Conservation (phyloP, 1,140 invertebrate species). For the Atta texana region DNA sequence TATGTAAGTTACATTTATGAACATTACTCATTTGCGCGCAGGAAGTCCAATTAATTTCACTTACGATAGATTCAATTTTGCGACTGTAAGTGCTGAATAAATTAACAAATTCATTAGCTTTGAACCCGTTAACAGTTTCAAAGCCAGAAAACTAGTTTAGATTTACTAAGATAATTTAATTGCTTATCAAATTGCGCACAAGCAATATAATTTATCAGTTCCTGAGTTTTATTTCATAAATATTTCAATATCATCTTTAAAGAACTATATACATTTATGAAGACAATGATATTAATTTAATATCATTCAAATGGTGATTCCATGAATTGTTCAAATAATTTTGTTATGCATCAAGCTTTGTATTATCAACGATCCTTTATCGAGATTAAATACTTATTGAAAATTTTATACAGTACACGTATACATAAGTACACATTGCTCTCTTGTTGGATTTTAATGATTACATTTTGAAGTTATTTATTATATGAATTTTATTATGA, state of each 20-base stretch:
- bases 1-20: too few species aligned
- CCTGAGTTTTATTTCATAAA: neutral
- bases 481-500: neutral
- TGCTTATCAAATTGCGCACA: neutral
- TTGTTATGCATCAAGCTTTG: neutral
- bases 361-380: neutral
- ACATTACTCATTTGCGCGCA: neutral
- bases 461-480: neutral
- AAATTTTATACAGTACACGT: neutral
- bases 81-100: conserved; percentile 2
- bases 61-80: neutral
- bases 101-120: neutral
- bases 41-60: conserved; percentile 37
- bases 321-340: neutral
- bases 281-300: neutral
- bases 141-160: neutral
- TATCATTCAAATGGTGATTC: neutral
- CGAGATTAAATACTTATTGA: conserved; percentile 11
- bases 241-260: neutral
- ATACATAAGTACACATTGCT: neutral
- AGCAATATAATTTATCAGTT: neutral
- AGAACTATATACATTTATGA: neutral
- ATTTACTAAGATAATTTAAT: conserved; percentile 20
- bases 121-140: neutral
- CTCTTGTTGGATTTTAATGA: neutral